Evolutionary conservation across 2,888 invertebrate genomes (phyloP), one percentile per base, ranked within the genome.

Genomic region (Synanthedon formicaeformis): DNA sequence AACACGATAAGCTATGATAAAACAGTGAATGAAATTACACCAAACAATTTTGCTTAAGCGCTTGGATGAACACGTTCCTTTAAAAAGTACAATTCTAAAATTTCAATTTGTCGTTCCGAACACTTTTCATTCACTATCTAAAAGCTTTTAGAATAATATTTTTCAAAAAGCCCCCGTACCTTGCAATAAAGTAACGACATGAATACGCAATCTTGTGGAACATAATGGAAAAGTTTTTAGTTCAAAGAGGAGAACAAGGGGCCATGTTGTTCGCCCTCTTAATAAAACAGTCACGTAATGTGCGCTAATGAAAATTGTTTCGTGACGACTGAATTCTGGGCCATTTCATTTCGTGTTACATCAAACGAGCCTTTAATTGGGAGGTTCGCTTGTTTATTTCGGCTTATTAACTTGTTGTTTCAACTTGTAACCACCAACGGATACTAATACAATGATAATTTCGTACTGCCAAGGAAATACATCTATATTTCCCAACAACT

Each of bases 281-380:
- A 71, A 75, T 77, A 83, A 75, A 72, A 67, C 73, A 77, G 80
- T 78, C 84, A 82, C 82, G 83, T 83, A 77, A 70, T 67, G 62
- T 66, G 59, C 68, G 68, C 76, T 81, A 83, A 83, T 84, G 82
- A 81, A 85, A 85, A 84, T 82, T 80, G 81, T 79, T 82, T 66
- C 72, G 74, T 72, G 76, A 78, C 77, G 73, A 76, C 75, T 75
- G 76, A 76, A 75, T 78, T 78, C 68, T 63, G 67, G 58, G 64
- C 65, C 68, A 73, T 80, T 79, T 78, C 73, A 73, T 75, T 72
- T 66, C 65, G 69, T 71, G 69, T 76, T 75, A 75, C 71, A 71
- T 74, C 73, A 72, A 72, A 74, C 67, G 66, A 68, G 64, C 66
- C 45, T 52, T 54, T 56, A 56, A 53, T 54, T 53, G 54, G 52